Base-by-base conservation (phyloP, 1,140 invertebrate species). In the Drosophila gunungcola region DNA sequence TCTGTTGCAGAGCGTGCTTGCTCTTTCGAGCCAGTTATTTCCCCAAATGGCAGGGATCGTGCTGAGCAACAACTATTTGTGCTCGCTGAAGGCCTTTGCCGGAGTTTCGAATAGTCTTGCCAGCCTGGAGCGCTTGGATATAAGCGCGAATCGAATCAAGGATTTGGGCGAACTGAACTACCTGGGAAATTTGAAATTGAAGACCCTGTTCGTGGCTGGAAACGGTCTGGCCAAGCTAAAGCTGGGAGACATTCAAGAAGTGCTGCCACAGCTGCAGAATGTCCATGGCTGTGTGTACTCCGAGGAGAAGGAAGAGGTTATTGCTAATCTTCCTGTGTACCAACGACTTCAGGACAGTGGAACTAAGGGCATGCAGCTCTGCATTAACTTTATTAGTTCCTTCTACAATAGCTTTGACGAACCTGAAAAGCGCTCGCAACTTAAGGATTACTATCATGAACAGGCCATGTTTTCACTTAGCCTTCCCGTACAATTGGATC, bases 11-110 rank as follows among this genome's bases (percentile, higher is more conserved):
- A 16, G 12, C 11, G 32, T 74, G 3, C 39, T 62, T 13, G 11
- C 34, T 6, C 4, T 65, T 0, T 48, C 74, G 12, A 6, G 21
- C 0, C 9, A 41, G 0, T 10, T 61, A 0, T 32, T 56, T 42
- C 48, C 53, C 0, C n/a, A 25, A 16, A 11, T 83, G 3, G 5
- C 16, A 0, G 39, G 51, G 1, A 21, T 83, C 1, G 42, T 61
- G 2, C 13, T 83, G 3, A 36, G 41, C 29, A 78, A 83, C 27
- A 83, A 83, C 34, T 75, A 53, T 42, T 11, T 83, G 3, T 83
- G 75, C 32, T 55, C 63, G 0, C 21, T 83, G 10, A 25, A 67
- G 5, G 64, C 64, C 2, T 84, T 84, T 4, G 25, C 27, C 7
- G 43, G 3, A 0, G 9, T 69, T 0, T 21, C 41, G 0, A 3